A percentile compares a stretch with the other conserved stretches of the same genome.
Conservation (phyloP, 2,888 invertebrate genomes). For the Melieria picta region DNA sequence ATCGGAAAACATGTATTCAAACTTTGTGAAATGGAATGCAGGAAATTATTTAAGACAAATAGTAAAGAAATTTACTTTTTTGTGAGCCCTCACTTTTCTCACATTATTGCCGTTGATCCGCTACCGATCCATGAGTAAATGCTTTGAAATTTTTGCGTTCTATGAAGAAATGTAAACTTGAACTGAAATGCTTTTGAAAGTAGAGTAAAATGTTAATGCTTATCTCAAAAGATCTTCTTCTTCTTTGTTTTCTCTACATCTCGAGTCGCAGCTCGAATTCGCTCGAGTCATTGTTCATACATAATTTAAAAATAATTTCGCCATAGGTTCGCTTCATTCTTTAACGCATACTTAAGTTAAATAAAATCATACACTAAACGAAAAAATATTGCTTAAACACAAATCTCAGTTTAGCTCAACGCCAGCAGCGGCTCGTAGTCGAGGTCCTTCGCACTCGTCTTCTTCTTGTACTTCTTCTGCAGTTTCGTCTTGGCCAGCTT, state of each 20-base stretch:
- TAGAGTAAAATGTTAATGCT: background rate
- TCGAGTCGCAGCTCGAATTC: background rate
- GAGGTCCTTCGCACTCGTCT: slow-evolving; percentile 59
- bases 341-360: background rate
- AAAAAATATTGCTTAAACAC: slow-evolving; percentile 1
- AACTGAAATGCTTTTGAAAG: background rate
- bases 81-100: no score
- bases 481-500: slow-evolving; percentile 71
- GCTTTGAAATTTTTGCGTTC: no score
- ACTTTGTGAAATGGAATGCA: no score
- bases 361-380: slow-evolving; percentile 3
- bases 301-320: slow-evolving; percentile 23
- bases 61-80: no score
- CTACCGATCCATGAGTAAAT: no score
- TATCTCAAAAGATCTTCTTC: background rate
- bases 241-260: background rate
- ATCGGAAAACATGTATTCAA: no score
- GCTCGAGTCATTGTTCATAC: background rate
- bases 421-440: slow-evolving; percentile 65
- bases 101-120: no score
- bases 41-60: no score
- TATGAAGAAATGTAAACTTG: background rate
- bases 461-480: slow-evolving; percentile 68
- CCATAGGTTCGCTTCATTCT: slow-evolving; percentile 14
- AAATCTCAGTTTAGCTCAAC: slow-evolving; percentile 57